Percentiles rank a stretch among this genome's conserved stretches.
phyloP scores from a whole-genome alignment of 2,797 vertebrate species.

The Poecilia wingei region DNA sequence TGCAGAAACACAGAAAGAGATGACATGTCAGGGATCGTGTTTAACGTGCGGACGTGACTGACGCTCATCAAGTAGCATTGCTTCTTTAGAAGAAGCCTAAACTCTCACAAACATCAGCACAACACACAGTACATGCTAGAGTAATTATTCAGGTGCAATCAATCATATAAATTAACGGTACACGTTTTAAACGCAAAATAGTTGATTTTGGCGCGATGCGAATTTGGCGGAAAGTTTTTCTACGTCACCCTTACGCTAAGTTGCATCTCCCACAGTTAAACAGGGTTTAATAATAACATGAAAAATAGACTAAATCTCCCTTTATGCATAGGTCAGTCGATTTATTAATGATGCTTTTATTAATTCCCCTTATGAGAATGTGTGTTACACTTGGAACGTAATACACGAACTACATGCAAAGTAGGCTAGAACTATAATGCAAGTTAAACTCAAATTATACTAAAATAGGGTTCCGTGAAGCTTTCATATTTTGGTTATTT shows the following conservation, averaged over 20 bases:
- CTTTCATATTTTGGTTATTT: background rate
- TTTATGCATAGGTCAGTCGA: background rate
- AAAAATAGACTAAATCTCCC: background rate
- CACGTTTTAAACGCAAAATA: background rate
- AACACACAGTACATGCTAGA: background rate
- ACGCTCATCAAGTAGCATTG: background rate
- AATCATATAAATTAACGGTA: background rate
- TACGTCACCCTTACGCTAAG: too few species aligned
- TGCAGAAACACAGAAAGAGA: slow-evolving; percentile 18
- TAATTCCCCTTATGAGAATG: background rate
- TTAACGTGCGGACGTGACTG: background rate
- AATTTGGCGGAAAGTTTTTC: slow-evolving; percentile 63
- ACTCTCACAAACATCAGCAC: background rate
- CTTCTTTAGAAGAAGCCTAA: background rate
- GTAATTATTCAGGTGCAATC: too few species aligned
- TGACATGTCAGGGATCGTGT: background rate
- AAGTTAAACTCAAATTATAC: background rate
- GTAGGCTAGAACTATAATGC: background rate
- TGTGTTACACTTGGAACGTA: background rate
- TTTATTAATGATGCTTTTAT: background rate
- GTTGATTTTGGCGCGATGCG: slow-evolving; percentile 55
- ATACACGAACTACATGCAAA: background rate
- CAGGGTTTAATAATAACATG: background rate
- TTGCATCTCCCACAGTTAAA: too few species aligned
- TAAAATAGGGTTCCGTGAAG: background rate